Conservation (phyloP, 2,888 invertebrate species). For the Hydrotaea cyrtoneurina region DNA sequence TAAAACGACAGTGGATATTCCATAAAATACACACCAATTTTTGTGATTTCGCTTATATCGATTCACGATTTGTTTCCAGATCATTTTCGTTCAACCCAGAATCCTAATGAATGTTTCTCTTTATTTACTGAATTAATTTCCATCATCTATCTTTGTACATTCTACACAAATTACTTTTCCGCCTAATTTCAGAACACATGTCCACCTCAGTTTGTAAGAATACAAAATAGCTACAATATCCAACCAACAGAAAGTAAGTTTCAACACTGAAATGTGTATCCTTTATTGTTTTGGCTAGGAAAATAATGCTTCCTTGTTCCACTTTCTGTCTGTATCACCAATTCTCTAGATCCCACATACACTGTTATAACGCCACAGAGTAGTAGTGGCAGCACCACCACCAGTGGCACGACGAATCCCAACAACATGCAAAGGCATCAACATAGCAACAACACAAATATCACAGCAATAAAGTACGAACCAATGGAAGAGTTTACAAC, state of each 20-base stretch:
- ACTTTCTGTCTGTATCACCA: conserved; percentile 4
- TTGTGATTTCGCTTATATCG: too few relatives aligned
- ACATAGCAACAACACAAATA: conserved; percentile 66
- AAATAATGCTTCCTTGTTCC: conserved; percentile 1
- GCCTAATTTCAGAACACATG: conserved; percentile 73
- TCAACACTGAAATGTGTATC: background rate
- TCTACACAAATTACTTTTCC: too few relatives aligned
- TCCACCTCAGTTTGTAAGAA: conserved; percentile 77
- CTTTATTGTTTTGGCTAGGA: background rate
- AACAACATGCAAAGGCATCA: conserved; percentile 62
- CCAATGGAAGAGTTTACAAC: conserved; percentile 59
- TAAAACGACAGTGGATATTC: too few relatives aligned
- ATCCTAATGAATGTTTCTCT: too few relatives aligned
- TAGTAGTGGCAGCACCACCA: conserved; percentile 64
- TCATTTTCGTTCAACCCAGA: too few relatives aligned
- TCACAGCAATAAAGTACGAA: conserved; percentile 71
- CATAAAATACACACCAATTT: too few relatives aligned
- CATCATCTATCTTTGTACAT: too few relatives aligned
- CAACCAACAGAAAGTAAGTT: conserved; percentile 78
- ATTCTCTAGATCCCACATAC: conserved; percentile 75
- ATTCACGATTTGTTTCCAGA: too few relatives aligned
- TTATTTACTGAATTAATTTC: too few relatives aligned
- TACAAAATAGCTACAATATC: conserved; percentile 76
- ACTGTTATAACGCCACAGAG: conserved; percentile 74
- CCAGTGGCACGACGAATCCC: conserved; percentile 12